Conservation (phyloP, 2,113 vertebrate species). For the Tor tambroides region DNA sequence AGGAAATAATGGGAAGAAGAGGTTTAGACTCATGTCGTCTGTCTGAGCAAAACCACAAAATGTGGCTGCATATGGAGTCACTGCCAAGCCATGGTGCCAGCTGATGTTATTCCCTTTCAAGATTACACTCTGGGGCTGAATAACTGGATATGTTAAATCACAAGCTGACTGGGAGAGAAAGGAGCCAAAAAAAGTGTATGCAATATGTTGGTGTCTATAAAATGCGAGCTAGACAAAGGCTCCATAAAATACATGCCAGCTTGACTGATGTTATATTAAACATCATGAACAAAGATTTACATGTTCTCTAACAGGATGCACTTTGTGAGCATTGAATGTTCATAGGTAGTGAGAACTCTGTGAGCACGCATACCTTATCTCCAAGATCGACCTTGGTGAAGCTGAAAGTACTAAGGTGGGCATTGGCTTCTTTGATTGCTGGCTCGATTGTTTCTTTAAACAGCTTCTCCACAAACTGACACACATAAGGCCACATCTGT, state of each 20-base stretch:
- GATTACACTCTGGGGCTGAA: neutral
- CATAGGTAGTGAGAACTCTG: neutral
- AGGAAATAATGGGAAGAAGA: neutral
- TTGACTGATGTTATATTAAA: neutral
- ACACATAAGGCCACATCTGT: slow-evolving; percentile 97
- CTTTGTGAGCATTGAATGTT: neutral
- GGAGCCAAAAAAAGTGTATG: neutral
- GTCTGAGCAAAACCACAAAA: neutral
- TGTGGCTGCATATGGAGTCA: too few species aligned
- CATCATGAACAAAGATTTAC: neutral
- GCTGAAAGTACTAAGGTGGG: slow-evolving; percentile 89
- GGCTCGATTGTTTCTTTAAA: slow-evolving; percentile 95
- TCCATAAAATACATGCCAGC: neutral
- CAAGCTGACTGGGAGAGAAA: neutral
- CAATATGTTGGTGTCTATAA: neutral
- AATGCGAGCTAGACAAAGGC: neutral
- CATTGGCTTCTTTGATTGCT: slow-evolving; percentile 85
- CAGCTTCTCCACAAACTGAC: slow-evolving; percentile 94
- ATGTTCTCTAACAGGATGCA: neutral
- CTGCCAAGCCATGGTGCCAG: too few species aligned
- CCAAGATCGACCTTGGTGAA: slow-evolving; percentile 95
- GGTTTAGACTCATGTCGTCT: neutral
- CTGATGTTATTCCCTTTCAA: too few species aligned
- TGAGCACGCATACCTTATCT: slow-evolving; percentile 81
- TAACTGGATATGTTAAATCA: neutral